A percentile compares a stretch with the other conserved stretches of the same genome.
Evolutionary conservation across 2,113 vertebrate genomes (phyloP).

Genomic region (Pomatostomus ruficeps): DNA sequence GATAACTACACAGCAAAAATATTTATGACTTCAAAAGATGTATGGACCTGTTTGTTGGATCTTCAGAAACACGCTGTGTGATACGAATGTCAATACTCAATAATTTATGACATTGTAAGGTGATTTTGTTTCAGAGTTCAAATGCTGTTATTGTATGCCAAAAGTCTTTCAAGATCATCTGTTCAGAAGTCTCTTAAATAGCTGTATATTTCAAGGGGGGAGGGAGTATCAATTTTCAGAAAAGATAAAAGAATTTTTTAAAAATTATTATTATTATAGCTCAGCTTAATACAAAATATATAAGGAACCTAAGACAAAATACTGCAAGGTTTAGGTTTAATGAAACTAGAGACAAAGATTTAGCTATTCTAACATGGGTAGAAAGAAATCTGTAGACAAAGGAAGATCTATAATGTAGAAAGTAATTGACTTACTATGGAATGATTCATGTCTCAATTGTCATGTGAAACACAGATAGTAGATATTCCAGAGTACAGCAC

Average conservation of each 20-base stretch:
- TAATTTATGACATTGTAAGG: neutral
- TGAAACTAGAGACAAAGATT: neutral
- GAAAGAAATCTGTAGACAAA: neutral
- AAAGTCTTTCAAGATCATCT: neutral
- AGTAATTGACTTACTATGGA: neutral
- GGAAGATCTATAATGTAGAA: neutral
- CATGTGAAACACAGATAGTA: neutral
- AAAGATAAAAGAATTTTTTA: neutral
- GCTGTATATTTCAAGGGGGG: neutral
- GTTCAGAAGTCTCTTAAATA: neutral
- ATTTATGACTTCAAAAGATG: neutral
- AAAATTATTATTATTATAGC: neutral
- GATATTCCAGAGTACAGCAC: neutral
- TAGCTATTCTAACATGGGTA: neutral
- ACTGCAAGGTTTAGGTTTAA: neutral
- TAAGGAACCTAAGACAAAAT: neutral
- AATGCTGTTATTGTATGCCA: neutral
- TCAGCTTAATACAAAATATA: neutral
- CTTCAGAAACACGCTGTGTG: neutral
- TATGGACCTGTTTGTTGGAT: neutral
- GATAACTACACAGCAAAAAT: neutral
- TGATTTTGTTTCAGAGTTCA: slow-evolving; percentile 12
- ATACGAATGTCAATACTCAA: neutral
- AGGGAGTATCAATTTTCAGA: neutral
- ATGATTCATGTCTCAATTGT: neutral